Percentiles rank a stretch among this genome's conserved stretches.
These are phyloP conservation scores for Lethenteron camtschaticum DNA, from an alignment of 2,113 vertebrate genomes.

Conservation along the genomic window DNA sequence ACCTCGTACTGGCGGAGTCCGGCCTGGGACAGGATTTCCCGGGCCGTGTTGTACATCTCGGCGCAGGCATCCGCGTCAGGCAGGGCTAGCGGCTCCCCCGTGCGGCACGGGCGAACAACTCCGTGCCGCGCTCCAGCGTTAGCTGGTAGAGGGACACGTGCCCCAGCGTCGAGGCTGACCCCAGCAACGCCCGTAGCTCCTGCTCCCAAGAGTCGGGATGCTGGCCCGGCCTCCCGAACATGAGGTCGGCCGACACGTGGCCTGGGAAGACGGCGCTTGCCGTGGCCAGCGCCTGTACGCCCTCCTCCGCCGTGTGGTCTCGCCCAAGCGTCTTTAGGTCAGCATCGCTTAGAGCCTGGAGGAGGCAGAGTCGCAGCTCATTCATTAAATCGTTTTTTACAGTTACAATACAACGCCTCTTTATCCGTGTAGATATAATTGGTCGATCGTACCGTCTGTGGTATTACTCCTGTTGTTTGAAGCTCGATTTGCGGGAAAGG, in stretches of 20 bases:
- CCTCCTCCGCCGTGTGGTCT: conserved; percentile 38
- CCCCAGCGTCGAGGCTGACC: conserved; percentile 27
- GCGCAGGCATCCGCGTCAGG: conserved; percentile 33
- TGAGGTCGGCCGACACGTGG: conserved; percentile 48
- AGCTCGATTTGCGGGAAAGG: too few relatives aligned
- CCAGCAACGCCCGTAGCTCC: conserved; percentile 27
- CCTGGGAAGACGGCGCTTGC: conserved; percentile 39
- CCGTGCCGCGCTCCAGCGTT: conserved; percentile 55
- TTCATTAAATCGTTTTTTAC: too few relatives aligned
- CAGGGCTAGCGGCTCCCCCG: conserved; percentile 12
- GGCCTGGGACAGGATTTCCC: conserved; percentile 18
- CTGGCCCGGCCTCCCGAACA: conserved; percentile 60
- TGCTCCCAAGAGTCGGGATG: conserved; percentile 28
- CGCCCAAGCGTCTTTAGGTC: conserved; percentile 45
- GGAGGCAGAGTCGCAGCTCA: too few relatives aligned
- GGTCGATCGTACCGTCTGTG: too few relatives aligned
- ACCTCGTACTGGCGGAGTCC: conserved; percentile 75
- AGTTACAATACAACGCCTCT: too few relatives aligned
- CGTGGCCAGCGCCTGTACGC: conserved; percentile 27
- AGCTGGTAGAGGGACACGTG: conserved; percentile 82
- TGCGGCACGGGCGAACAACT: conserved; percentile 36
- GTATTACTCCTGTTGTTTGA: too few relatives aligned
- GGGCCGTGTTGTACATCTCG: conserved; percentile 44
- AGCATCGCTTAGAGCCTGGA: conserved; percentile 36
- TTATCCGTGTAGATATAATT: too few relatives aligned